phyloP scores from a whole-genome alignment of 2,797 vertebrate genomes.

The Poeciliopsis gracilis region DNA sequence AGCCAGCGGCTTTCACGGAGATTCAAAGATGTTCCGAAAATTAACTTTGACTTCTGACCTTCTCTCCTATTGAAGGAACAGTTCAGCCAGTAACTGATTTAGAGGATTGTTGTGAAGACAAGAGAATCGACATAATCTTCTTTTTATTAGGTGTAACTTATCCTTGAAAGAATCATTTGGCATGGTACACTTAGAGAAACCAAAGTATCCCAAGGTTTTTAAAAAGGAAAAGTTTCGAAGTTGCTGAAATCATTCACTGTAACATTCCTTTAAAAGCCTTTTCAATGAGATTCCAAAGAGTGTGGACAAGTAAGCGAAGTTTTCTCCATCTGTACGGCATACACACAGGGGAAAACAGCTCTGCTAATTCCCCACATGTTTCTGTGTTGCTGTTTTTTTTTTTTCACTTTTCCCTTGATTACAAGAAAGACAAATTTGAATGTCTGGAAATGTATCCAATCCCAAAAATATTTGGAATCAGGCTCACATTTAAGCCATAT shows the following conservation, averaged over 20 bases:
- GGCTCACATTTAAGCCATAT: neutral
- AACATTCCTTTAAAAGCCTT: neutral
- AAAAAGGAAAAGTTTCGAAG: neutral
- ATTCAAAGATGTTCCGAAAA: constrained; percentile 36
- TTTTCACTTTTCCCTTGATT: neutral
- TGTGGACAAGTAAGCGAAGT: neutral
- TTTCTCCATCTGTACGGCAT: neutral
- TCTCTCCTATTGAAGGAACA: constrained; percentile 23
- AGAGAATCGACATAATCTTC: constrained; percentile 31
- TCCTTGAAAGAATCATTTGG: constrained; percentile 22
- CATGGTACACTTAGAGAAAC: neutral
- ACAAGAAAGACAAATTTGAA: neutral
- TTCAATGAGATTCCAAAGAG: neutral
- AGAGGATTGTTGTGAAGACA: constrained; percentile 17
- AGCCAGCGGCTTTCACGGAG: constrained; percentile 46
- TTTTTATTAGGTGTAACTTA: constrained; percentile 37
- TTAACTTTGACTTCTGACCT: constrained; percentile 31
- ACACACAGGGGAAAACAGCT: neutral
- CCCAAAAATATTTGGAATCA: neutral
- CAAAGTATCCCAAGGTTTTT: neutral
- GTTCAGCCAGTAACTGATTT: constrained; percentile 23
- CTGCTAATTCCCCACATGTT: neutral
- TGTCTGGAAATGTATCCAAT: neutral
- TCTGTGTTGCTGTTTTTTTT: neutral
- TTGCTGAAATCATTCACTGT: neutral